Conservation (phyloP, 2,888 invertebrate genomes). For the Trichopria drosophilae region DNA sequence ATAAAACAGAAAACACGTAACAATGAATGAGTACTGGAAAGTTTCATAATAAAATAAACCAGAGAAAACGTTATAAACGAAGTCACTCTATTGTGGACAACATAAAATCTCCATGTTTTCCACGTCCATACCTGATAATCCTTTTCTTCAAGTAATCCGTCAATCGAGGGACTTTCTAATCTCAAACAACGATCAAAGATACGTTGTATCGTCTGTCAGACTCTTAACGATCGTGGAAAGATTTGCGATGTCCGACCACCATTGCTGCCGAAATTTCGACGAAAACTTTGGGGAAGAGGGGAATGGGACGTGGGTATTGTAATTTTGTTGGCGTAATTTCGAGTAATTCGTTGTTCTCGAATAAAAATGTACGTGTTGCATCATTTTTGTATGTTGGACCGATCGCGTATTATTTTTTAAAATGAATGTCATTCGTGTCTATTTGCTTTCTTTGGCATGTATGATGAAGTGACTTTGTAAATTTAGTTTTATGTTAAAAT, state of each 20-base stretch:
- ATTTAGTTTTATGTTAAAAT: too few relatives aligned
- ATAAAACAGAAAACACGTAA: too few relatives aligned
- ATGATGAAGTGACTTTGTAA: constrained; percentile 8
- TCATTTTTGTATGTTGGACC: too few relatives aligned
- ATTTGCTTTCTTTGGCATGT: too few relatives aligned
- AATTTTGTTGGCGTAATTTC: constrained; percentile 33
- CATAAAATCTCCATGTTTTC: constrained; percentile 27
- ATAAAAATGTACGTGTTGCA: constrained; percentile 51
- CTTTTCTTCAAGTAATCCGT: constrained; percentile 46
- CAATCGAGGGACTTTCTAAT: constrained; percentile 43
- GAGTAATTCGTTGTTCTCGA: constrained; percentile 48
- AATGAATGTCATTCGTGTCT: too few relatives aligned
- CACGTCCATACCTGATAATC: constrained; percentile 52
- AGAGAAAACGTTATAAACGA: too few relatives aligned
- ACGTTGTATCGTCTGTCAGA: constrained; percentile 44
- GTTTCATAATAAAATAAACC: too few relatives aligned
- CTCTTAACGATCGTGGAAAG: constrained; percentile 36
- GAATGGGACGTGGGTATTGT: constrained; percentile 30
- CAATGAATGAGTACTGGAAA: too few relatives aligned
- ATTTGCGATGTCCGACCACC: constrained; percentile 34
- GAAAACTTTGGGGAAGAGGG: constrained; percentile 22
- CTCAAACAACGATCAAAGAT: constrained; percentile 12
- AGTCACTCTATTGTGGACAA: constrained; percentile 13
- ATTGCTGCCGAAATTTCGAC: constrained; percentile 42
- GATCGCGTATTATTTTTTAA: too few relatives aligned